phyloP scores from a whole-genome alignment of 2,888 invertebrate species.

The Rapana venosa region DNA sequence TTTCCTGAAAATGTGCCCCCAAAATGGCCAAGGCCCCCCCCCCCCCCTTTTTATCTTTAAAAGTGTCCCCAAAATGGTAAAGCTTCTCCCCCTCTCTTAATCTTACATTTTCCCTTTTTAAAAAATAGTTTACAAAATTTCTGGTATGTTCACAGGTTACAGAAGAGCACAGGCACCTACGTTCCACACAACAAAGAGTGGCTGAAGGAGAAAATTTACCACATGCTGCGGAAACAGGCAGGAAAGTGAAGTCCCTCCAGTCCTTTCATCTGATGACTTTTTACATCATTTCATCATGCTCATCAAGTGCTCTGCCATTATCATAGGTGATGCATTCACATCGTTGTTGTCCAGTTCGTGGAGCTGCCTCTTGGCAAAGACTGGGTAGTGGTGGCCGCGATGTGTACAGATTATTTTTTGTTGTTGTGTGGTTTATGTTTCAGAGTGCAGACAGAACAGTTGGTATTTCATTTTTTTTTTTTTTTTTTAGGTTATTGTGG shows the following conservation, averaged over 20 bases:
- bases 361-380: neutral
- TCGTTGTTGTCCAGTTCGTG: neutral
- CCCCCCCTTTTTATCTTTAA: too few relatives aligned
- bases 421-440: neutral
- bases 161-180: slow-evolving; percentile 96
- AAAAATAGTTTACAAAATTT: neutral
- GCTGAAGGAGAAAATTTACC: slow-evolving; percentile 99
- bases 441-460: too few relatives aligned
- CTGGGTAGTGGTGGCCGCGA: neutral
- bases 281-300: neutral
- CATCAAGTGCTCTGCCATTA: slow-evolving; percentile 44
- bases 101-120: neutral
- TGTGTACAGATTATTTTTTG: neutral
- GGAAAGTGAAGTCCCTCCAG: slow-evolving; percentile 54
- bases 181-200: slow-evolving; percentile 99
- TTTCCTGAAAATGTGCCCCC: too few relatives aligned
- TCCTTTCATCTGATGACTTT: neutral
- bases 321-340: neutral
- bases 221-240: slow-evolving; percentile 91
- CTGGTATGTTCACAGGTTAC: slow-evolving; percentile 81
- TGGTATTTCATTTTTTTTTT: too few relatives aligned
- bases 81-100: too few relatives aligned
- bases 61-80: too few relatives aligned
- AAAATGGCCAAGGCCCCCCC: too few relatives aligned
- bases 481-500: neutral